Conservation (phyloP, 92 coral and sea anemone genomes). For the Bergia sp. region DNA sequence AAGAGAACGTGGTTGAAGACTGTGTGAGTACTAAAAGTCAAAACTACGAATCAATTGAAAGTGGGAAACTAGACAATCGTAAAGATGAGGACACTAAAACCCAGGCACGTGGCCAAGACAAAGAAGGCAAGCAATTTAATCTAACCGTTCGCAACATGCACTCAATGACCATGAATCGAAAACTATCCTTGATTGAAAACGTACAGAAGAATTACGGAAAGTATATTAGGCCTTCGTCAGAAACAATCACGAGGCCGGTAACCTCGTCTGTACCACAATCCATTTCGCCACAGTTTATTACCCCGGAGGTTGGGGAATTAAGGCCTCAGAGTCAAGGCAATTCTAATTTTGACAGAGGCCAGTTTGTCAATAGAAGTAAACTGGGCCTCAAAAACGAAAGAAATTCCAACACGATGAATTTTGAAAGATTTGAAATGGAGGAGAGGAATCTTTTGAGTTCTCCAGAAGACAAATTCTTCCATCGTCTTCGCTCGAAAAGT, state of each 20-base stretch:
- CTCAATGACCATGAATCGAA: constrained; percentile 17
- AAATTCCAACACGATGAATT: background rate
- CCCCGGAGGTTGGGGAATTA: background rate
- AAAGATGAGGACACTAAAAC: background rate
- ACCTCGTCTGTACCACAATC: background rate
- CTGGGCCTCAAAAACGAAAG: background rate
- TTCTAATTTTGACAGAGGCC: background rate
- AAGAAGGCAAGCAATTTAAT: background rate
- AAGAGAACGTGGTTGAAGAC: background rate
- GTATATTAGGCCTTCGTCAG: constrained; percentile 20
- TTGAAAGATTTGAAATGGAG: constrained; percentile 2
- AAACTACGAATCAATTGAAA: background rate
- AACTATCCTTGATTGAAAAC: constrained; percentile 25
- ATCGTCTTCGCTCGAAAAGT: constrained; percentile 25
- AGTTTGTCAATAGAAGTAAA: background rate
- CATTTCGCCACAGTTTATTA: background rate
- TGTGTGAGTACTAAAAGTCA: background rate
- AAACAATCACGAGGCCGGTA: background rate
- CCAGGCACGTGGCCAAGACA: background rate
- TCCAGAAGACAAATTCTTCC: background rate
- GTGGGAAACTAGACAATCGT: background rate
- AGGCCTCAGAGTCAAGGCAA: background rate
- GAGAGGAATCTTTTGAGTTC: background rate
- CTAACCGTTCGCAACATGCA: constrained; percentile 6
- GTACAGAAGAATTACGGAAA: constrained; percentile 34